Evolutionary conservation across 2,888 invertebrate species (phyloP).

Genomic region (Anagyrus pseudococci): DNA sequence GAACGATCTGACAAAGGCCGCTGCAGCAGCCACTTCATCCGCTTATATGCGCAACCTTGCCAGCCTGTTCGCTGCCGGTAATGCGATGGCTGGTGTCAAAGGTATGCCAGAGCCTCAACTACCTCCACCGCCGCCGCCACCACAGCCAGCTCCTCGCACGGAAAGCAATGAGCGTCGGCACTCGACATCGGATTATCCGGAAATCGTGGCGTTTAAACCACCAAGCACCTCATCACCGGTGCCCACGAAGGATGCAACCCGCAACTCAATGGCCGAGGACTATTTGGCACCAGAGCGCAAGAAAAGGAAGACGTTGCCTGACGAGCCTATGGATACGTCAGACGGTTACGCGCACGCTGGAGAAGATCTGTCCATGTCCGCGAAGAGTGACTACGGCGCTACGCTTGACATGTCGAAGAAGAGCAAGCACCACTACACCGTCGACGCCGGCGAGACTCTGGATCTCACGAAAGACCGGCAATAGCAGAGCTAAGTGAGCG

Average conservation of each 20-base stretch:
- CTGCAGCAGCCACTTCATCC: slow-evolving; percentile 52
- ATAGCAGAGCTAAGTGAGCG: slow-evolving; percentile 41
- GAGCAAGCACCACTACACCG: slow-evolving; percentile 47
- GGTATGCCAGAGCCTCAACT: slow-evolving; percentile 45
- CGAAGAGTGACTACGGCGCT: slow-evolving; percentile 49
- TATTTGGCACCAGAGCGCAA: slow-evolving; percentile 35
- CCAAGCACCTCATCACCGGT: slow-evolving; percentile 40
- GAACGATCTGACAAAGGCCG: slow-evolving; percentile 55
- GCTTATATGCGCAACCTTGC: slow-evolving; percentile 58
- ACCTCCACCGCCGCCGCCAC: not conserved
- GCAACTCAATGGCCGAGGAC: slow-evolving; percentile 45
- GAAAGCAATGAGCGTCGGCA: slow-evolving; percentile 48
- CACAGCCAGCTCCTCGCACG: too few species aligned
- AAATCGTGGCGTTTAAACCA: slow-evolving; percentile 45
- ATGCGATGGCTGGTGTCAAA: slow-evolving; percentile 48
- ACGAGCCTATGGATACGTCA: slow-evolving; percentile 43
- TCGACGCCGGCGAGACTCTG: slow-evolving; percentile 53
- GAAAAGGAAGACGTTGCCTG: slow-evolving; percentile 33
- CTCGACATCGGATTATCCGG: slow-evolving; percentile 42
- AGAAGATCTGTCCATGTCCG: slow-evolving; percentile 55
- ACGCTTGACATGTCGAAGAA: slow-evolving; percentile 56
- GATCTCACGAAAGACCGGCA: slow-evolving; percentile 57
- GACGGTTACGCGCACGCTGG: slow-evolving; percentile 45
- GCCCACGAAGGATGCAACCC: slow-evolving; percentile 42
- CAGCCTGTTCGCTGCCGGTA: slow-evolving; percentile 50